Evolutionary conservation across 2,888 invertebrate species (phyloP), one percentile per base, ranked within the genome.

Genomic region (Drosophila atroscutellata): DNA sequence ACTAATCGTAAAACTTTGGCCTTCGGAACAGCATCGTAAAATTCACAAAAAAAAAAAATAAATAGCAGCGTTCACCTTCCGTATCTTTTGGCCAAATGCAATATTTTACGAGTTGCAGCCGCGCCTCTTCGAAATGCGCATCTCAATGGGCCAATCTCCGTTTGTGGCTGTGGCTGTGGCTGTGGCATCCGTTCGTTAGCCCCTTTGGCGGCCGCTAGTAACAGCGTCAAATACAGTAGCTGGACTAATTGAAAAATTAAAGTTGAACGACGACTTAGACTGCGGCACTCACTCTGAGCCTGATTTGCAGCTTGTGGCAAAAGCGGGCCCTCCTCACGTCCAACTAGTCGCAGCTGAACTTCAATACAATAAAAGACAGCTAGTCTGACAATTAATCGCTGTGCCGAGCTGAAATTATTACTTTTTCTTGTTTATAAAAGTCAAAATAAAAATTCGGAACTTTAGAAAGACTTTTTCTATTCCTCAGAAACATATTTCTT

Each of bases 241-340:
- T 80, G 72, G 68, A 87, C 91, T 91, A 90, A 90, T 91, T 91
- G 91, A 87, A 90, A 91, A 90, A 85, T 87, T 66, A 68, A 76
- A 80, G 34, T 67, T 68, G 32, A 56, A 20, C 47, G 36, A 52
- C 28, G 34, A 49, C 45, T 65, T 57, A 52, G 52, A 45, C 55
- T 4, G 54, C 32, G 28, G 32, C 24, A 34, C 62, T 50, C 49
- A 50, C 26, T 34, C 45, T 59, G 20, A n/a, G 36, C 24, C 26
- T 28, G 30, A 45, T 30, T 54, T 54, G 34, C 2, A 55, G 9
- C 36, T 72, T 20, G 26, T 47, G 49, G 20, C 26, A 28, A 26
- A 42, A 20, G 45, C 7, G 24, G 20, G 15, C 20, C 39, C 28
- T 30, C 18, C 26, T 18, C 54, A 36, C 18, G 7, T 26, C 18